These are phyloP conservation scores for Castor canadensis DNA, from an alignment of 2,113 vertebrate species.

Conservation along the genomic window DNA sequence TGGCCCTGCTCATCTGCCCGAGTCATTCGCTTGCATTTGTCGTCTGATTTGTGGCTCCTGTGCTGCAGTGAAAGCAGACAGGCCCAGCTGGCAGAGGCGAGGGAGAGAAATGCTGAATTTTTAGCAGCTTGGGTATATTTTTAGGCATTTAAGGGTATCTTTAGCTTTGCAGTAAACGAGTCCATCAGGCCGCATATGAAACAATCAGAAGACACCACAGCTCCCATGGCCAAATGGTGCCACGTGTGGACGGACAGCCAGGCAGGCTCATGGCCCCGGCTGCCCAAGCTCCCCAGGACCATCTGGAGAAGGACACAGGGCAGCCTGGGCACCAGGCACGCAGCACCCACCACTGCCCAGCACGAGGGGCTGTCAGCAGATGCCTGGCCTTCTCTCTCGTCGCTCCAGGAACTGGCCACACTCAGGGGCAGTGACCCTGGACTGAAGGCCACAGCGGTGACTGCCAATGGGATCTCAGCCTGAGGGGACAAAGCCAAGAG, in stretches of 20 bases:
- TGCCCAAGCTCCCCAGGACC: not conserved
- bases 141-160: slow-evolving; percentile 82
- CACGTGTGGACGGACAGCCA: rapidly evolving
- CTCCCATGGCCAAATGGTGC: not conserved
- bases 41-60: slow-evolving; percentile 79
- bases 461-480: not conserved
- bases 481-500: rapidly evolving
- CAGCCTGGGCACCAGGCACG: rapidly evolving
- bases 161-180: slow-evolving; percentile 80
- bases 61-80: slow-evolving; percentile 81
- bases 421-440: not conserved
- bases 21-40: slow-evolving; percentile 76
- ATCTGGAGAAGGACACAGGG: rapidly evolving
- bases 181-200: slow-evolving; percentile 74
- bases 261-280: not conserved
- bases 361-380: not conserved
- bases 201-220: slow-evolving; percentile 32
- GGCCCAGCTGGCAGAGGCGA: slow-evolving; percentile 82
- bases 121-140: slow-evolving; percentile 85
- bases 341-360: rapidly evolving
- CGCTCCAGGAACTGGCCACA: too few relatives aligned
- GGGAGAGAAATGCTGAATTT: slow-evolving; percentile 83
- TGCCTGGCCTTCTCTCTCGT: not conserved
- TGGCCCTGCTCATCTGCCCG: slow-evolving; percentile 65
- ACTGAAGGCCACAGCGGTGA: too few relatives aligned